These are phyloP conservation scores for Helostoma temminkii DNA, from an alignment of 2,797 vertebrate genomes.

Conservation along the genomic window DNA sequence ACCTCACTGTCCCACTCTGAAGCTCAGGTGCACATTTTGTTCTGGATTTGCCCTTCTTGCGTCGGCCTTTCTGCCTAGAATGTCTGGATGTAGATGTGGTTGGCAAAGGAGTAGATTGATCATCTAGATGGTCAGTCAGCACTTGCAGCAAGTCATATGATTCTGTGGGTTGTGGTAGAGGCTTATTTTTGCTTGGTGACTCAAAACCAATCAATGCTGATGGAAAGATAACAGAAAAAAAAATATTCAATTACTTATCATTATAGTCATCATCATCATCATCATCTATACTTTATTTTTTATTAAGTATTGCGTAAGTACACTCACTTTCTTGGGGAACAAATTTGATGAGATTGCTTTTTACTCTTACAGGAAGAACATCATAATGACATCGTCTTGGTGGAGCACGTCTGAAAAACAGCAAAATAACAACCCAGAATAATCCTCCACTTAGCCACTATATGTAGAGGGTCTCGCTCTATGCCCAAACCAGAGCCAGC, in stretches of 20 bases:
- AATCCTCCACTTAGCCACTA: too few relatives aligned
- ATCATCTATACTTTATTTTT: too few relatives aligned
- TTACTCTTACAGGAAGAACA: conserved; percentile 88
- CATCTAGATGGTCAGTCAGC: conserved; percentile 59
- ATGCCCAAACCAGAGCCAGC: too few relatives aligned
- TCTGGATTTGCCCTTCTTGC: conserved; percentile 78
- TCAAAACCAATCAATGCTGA: conserved; percentile 80
- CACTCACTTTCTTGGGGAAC: conserved; percentile 93
- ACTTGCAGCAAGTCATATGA: conserved; percentile 78
- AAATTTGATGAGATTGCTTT: conserved; percentile 87
- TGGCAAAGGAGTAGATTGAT: conserved; percentile 35
- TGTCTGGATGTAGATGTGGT: conserved; percentile 60
- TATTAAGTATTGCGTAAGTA: neutral
- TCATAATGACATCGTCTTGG: conserved; percentile 90
- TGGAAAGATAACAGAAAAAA: neutral
- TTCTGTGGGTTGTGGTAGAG: conserved; percentile 49
- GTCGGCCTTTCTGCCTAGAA: conserved; percentile 65
- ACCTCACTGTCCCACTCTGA: conserved; percentile 83
- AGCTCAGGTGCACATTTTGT: fast-evolving
- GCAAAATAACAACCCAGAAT: neutral
- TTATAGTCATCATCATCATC: too few relatives aligned
- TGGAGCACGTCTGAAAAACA: conserved; percentile 88
- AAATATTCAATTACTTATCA: too few relatives aligned
- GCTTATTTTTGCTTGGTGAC: conserved; percentile 44
- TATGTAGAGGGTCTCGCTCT: too few relatives aligned